A percentile compares a stretch with the other conserved stretches of the same genome.
Conservation (phyloP, 2,113 vertebrate species). For the Phyllostomus hastatus region DNA sequence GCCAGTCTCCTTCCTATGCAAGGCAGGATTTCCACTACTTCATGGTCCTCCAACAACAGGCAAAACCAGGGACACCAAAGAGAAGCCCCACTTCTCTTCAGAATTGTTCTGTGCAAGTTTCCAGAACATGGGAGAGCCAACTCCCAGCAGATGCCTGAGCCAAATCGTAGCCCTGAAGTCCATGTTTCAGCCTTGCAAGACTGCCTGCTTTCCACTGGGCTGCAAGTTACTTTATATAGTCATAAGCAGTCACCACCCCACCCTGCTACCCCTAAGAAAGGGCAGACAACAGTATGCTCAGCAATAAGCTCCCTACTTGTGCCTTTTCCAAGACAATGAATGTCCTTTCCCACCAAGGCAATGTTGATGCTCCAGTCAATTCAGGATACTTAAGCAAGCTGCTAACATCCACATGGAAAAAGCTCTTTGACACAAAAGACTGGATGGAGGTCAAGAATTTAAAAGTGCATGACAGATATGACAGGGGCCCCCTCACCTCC, state of each 20-base stretch:
- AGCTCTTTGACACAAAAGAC: constrained; percentile 78
- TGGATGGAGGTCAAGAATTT: constrained; percentile 84
- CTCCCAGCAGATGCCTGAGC: neutral
- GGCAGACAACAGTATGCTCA: neutral
- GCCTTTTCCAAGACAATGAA: constrained; percentile 22
- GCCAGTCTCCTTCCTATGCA: neutral
- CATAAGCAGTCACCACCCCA: neutral
- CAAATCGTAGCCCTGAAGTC: neutral
- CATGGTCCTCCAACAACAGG: neutral
- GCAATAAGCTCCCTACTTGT: neutral
- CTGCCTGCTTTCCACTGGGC: neutral
- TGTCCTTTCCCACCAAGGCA: constrained; percentile 59
- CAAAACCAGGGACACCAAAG: neutral
- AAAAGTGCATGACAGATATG: constrained; percentile 79
- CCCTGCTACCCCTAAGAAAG: neutral
- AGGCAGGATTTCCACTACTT: neutral
- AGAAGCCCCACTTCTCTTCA: neutral
- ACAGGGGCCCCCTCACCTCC: constrained; percentile 61
- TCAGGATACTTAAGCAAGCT: constrained; percentile 51
- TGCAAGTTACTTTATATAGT: neutral
- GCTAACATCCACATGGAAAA: constrained; percentile 74
- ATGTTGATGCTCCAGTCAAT: constrained; percentile 55
- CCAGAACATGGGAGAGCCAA: neutral
- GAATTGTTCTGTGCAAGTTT: neutral
- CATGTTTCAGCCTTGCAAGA: neutral